These are phyloP conservation scores for Acinonyx jubatus DNA, from an alignment of 2,113 vertebrate species.

Conservation along the genomic window DNA sequence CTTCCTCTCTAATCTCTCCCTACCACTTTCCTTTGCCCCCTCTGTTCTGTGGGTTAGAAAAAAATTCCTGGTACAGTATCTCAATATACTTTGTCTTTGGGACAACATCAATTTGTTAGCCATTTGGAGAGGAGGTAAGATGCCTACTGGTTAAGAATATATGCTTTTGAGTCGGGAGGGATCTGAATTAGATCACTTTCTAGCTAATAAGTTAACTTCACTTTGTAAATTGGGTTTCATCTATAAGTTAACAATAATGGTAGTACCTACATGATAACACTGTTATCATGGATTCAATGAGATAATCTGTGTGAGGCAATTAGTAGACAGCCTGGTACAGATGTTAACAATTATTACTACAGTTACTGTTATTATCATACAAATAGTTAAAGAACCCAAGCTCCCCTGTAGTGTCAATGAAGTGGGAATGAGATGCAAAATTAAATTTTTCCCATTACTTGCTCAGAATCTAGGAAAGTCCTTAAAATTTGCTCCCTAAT, in stretches of 20 bases:
- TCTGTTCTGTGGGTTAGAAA: background rate
- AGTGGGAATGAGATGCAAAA: background rate
- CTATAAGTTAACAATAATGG: background rate
- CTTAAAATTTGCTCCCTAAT: slow-evolving; percentile 28
- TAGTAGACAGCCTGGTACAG: background rate
- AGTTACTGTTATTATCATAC: background rate
- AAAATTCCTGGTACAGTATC: background rate
- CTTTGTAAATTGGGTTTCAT: background rate
- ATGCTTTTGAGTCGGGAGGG: background rate
- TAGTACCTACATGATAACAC: background rate
- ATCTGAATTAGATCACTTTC: background rate
- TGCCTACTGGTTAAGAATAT: background rate
- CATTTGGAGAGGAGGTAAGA: background rate
- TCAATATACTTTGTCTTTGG: background rate
- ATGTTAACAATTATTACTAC: background rate
- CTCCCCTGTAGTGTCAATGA: background rate
- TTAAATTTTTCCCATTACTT: background rate
- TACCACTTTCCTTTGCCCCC: background rate
- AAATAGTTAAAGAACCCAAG: background rate
- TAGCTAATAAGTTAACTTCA: background rate
- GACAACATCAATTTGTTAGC: background rate
- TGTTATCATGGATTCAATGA: background rate
- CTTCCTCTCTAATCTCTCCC: slow-evolving; percentile 23
- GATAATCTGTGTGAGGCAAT: background rate
- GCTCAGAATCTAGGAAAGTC: slow-evolving; percentile 8